A percentile compares a stretch with the other conserved stretches of the same genome.
phyloP scores from a whole-genome alignment of 2,113 vertebrate species.

The Rostratula benghalensis region DNA sequence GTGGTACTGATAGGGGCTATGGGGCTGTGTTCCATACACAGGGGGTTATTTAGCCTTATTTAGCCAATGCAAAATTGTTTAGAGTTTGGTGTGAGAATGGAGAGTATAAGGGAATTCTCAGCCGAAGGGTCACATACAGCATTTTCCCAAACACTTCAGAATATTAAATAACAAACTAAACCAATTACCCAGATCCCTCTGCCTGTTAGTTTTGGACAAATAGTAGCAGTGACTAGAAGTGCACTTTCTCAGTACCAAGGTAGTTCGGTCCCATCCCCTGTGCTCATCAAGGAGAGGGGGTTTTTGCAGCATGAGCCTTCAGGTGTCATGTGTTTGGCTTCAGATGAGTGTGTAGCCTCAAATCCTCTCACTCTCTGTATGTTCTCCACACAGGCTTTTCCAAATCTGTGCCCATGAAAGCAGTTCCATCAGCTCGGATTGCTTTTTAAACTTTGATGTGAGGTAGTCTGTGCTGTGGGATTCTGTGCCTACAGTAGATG shows the following conservation, averaged over 20 bases:
- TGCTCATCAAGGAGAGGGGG: neutral
- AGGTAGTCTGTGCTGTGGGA: neutral
- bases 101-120: neutral
- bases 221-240: neutral
- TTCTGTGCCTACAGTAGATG: neutral
- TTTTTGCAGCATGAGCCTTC: neutral
- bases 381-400: accelerated
- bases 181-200: neutral
- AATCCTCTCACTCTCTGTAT: neutral
- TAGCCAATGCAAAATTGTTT: neutral
- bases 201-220: neutral
- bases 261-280: neutral
- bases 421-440: neutral
- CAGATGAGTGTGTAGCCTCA: neutral
- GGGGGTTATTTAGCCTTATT: neutral
- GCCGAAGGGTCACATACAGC: neutral
- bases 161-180: neutral
- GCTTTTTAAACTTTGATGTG: neutral
- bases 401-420: neutral
- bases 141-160: neutral
- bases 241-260: neutral
- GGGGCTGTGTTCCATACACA: neutral
- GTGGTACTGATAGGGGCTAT: neutral
- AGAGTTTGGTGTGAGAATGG: neutral
- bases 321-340: neutral